phyloP scores from a whole-genome alignment of 2,888 invertebrate genomes.

The Lepetodrilus schrolli region DNA sequence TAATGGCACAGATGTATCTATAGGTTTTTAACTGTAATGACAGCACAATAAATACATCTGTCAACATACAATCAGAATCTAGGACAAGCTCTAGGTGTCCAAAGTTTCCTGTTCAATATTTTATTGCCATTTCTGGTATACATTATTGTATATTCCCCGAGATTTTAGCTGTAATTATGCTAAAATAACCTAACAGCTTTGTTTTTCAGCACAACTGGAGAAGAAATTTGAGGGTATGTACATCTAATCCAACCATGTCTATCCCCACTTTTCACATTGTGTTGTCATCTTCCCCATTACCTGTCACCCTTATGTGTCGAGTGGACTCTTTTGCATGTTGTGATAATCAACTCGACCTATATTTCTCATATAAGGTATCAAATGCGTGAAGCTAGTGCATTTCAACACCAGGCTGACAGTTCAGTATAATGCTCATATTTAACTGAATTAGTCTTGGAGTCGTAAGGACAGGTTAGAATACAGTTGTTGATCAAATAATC shows the following conservation, averaged over 20 bases:
- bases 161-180: neutral
- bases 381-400: neutral
- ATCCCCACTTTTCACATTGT: neutral
- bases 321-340: neutral
- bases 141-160: neutral
- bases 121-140: neutral
- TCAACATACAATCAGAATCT: no score
- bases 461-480: neutral
- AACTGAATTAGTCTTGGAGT: conserved; percentile 2
- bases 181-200: neutral
- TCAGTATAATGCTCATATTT: no score
- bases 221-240: conserved; percentile 25
- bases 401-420: no score
- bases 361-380: neutral
- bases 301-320: neutral
- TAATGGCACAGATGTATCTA: no score
- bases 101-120: neutral
- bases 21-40: no score
- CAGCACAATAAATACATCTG: no score
- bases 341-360: neutral
- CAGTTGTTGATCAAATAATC: conserved; percentile 13
- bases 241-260: neutral
- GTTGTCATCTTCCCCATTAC: neutral
- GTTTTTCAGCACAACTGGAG: conserved; percentile 24
- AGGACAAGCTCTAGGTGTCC: no score